Conservation (phyloP, 2,113 vertebrate species). For the Caretta caretta region DNA sequence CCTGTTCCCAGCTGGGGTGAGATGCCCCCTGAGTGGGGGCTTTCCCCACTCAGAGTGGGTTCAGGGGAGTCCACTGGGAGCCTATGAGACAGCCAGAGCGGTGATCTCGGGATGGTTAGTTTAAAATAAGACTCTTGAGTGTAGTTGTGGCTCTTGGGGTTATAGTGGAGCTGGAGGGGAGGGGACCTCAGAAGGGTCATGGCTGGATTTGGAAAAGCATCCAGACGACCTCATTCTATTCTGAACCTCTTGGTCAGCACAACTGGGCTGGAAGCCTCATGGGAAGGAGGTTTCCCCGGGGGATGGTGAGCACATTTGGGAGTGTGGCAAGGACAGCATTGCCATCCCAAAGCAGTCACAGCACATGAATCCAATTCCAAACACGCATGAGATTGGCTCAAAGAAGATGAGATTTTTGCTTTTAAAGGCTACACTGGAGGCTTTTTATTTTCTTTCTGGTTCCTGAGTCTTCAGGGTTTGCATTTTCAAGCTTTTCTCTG, state of each 20-base stretch:
- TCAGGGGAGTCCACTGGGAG: too few relatives aligned
- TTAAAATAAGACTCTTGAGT: not conserved
- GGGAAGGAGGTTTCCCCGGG: not conserved
- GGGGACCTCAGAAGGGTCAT: not conserved
- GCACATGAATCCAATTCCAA: accelerated
- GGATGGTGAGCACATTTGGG: not conserved
- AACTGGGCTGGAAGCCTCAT: not conserved
- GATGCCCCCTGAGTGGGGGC: too few relatives aligned
- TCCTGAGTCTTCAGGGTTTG: not conserved
- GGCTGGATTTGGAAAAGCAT: not conserved
- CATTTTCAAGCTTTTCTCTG: not conserved
- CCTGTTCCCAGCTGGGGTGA: too few relatives aligned
- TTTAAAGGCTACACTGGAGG: not conserved
- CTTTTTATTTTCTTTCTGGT: not conserved
- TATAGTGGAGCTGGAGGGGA: not conserved
- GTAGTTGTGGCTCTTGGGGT: not conserved
- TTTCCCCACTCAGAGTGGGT: too few relatives aligned
- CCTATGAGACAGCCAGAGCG: not conserved
- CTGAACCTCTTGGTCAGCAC: not conserved
- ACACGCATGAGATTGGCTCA: not conserved
- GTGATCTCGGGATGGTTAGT: not conserved
- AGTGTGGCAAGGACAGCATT: not conserved
- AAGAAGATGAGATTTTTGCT: not conserved
- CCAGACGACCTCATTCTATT: not conserved
- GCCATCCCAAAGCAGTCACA: not conserved